Base-by-base conservation (phyloP, 2,888 invertebrate genomes). In the Drosophila picticornis region DNA sequence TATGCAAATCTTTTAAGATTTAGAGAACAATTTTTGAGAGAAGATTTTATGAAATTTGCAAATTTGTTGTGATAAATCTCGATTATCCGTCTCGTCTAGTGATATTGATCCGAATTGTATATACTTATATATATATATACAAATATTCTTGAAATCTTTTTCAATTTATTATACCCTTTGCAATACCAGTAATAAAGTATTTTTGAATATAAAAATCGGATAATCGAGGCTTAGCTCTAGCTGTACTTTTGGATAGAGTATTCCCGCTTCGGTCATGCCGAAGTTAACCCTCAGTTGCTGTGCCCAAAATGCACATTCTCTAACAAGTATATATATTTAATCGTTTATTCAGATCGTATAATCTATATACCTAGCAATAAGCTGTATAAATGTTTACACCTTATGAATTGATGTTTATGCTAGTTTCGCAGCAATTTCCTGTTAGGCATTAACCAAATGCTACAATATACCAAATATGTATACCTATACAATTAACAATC, bases 331-430 rank as follows among this genome's bases (percentile, higher is more conserved):
- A 11, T 6, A 36, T 56, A 50, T 56, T 58, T 32, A 66, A 46
- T 55, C 43, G 27, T 61, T 50, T 59, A 67, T 65, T 73, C 77
- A 46, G 59, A 65, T 71, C 67, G 34, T 62, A 34, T 34, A 61
- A 29, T 48, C 10, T 38, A 11, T 34, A 34, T 53, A 71, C 11
- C 48, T 34, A 34, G 5, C 34, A 53, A 9, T 76, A 83, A 77
- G 58, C 65, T 84, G 84, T 85, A 86, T 36, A 87, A 87, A 87
- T 84, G 81, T 84, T 83, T 65, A 60, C 73, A 72, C 77, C 57
- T 80, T 72, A 79, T 79, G 58, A 58, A 74, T 81, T 83, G 52
- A 55, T 84, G 83, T 84, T 84, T 43, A 34, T 79, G 83, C 74
- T 72, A 83, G 74, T 79, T 78, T 74, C 22, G 70, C 63, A 67